Evolutionary conservation across 2,113 vertebrate species (phyloP), one percentile per base, ranked within the genome.

Genomic region (Lophochroa leadbeateri): DNA sequence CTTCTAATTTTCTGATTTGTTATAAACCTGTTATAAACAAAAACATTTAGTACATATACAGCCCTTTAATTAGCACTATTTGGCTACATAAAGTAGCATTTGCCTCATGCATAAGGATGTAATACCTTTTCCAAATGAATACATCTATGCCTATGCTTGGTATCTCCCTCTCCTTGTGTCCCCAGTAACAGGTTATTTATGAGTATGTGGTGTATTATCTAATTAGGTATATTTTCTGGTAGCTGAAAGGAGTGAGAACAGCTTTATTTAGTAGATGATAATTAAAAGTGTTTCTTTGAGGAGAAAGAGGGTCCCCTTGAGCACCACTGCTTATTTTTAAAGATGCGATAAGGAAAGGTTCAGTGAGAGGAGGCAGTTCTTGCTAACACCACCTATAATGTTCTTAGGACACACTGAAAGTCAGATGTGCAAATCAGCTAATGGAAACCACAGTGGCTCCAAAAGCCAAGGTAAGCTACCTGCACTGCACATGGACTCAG

Each of bases 401-500:
- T 6, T 68, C 80, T 81, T 8, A 69, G 57, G 27, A 13, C 20
- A 52, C 27, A 7, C 20, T 57, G 41, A n/a, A 57, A 46, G 15
- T 31, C 35, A 61, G 19, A 57, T 21, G 18, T 20, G 31, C 55
- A 28, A 20, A 23, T 33, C 25, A 50, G 57, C 25, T 39, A 29
- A 75, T 44, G 78, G 37, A 57, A 77, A 64, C 17, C 28, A 21
- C 4, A 44, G 29, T 19, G 21, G 37, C 17, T n/a, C 39, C 44
- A 43, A 60, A 74, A 70, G 33, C 29, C 47, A 24, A 31, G 11
- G 28, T 46, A 29, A 70, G n/a, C 16, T 81, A 27, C 27, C 41
- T 47, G 28, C 33, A 18, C 19, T 6, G 5, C 0, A 0, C 47
- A 12, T 0, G 1, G 23, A 11, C 33, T 57, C 76, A 64, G 49